Evolutionary conservation across 2,888 invertebrate species (phyloP).

Genomic region (Ptychoptera albimana): DNA sequence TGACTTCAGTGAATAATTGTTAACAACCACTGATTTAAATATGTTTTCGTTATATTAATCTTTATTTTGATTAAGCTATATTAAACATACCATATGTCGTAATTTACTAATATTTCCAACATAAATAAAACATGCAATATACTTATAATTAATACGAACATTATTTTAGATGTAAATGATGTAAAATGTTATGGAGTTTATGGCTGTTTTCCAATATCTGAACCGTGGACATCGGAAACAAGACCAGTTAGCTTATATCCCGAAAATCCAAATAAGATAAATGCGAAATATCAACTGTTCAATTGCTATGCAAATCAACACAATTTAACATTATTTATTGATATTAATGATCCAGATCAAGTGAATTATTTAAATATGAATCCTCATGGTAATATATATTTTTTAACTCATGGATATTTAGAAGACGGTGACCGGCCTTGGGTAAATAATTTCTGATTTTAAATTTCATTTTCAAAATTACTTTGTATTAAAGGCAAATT

Average conservation of each 20-base stretch:
- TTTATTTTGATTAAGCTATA: no score
- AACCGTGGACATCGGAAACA: conserved; percentile 62
- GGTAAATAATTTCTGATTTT: conserved; percentile 34
- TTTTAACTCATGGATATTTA: conserved; percentile 75
- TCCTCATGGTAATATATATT: conserved; percentile 46
- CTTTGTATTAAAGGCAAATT: conserved; percentile 6
- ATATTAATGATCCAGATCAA: conserved; percentile 47
- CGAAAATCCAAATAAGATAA: conserved; percentile 45
- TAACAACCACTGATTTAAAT: no score
- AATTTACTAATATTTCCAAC: no score
- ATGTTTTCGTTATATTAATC: no score
- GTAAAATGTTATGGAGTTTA: conserved; percentile 59
- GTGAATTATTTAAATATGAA: conserved; percentile 46
- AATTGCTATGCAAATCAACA: conserved; percentile 32
- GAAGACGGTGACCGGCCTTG: conserved; percentile 68
- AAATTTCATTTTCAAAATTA: conserved; percentile 5
- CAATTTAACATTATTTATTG: conserved; percentile 40
- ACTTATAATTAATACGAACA: no score
- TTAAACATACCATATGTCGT: no score
- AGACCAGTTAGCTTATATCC: conserved; percentile 70
- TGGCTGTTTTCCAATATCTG: conserved; percentile 63
- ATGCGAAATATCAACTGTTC: conserved; percentile 39
- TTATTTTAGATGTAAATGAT: conserved; percentile 27
- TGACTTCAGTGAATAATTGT: no score
- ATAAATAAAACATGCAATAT: no score